Percentiles rank a stretch among this genome's conserved stretches.
phyloP scores from a whole-genome alignment of 2,113 vertebrate genomes.

The Dasypus novemcinctus region DNA sequence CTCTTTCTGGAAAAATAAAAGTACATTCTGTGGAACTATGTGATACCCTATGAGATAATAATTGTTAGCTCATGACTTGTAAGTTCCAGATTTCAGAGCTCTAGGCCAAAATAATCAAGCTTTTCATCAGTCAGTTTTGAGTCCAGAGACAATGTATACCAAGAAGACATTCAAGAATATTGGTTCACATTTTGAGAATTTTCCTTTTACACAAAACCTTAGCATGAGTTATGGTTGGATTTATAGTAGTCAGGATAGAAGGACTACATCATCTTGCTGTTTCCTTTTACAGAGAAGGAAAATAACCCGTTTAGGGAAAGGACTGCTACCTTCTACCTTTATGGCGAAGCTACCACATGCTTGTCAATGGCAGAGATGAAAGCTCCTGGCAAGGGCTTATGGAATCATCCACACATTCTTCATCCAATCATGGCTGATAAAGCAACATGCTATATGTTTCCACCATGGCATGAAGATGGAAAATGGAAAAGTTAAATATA shows the following conservation, averaged over 20 bases:
- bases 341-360: constrained; percentile 8
- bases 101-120: neutral
- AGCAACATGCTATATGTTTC: constrained; percentile 80
- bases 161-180: neutral
- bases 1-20: neutral
- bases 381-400: constrained; percentile 67
- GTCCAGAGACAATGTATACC: neutral
- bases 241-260: neutral
- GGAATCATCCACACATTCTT: constrained; percentile 75
- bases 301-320: constrained; percentile 10
- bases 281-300: constrained; percentile 46
- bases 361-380: constrained; percentile 44
- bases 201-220: constrained; percentile 7
- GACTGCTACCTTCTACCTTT: constrained; percentile 3
- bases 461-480: constrained; percentile 78
- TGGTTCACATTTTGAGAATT: neutral
- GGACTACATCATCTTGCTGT: neutral
- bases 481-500: constrained; percentile 88
- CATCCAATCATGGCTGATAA: constrained; percentile 76
- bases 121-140: neutral
- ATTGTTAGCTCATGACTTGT: neutral
- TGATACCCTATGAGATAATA: neutral
- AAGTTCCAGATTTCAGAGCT: neutral
- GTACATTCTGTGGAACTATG: neutral
- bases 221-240: neutral